Base-by-base conservation (phyloP, 2,888 invertebrate species). In the Tipula lateralis region DNA sequence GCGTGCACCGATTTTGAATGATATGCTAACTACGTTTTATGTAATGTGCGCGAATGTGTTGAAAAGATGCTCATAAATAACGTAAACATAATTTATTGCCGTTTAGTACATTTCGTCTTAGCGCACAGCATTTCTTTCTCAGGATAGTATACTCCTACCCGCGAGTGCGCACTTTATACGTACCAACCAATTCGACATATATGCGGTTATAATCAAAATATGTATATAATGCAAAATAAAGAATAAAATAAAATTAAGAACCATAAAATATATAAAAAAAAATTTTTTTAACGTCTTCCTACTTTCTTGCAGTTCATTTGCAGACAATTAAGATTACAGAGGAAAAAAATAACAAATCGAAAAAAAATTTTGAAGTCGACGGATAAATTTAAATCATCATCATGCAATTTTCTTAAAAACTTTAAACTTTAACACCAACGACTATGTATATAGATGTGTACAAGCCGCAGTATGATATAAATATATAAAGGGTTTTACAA, bases 321-420 rank as follows among this genome's bases (percentile, higher is more conserved):
- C 66, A 66, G 66, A 66, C 66, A 66, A 66, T 66, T 66, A 66
- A 66, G 66, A 66, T 66, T 66, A 12, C 66, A 24, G 66, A 66
- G 24, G 9, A 24, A 66, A 66, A 66, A 19, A 66, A 66, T 24
- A 24, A 19, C 19, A 66, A 7, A n/a, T n/a, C n/a, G n/a, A n/a
- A n/a, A 24, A 66, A 44, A 19, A 24, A 66, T 24, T 1, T 19
- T 66, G 24, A 24, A 66, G 66, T 24, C 2, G 3, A 24, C 2
- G 13, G 7, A 66, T 24, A 66, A 66, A 66, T 66, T 66, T 66
- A 66, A 66, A 24, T 66, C 66, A 66, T 66, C 66, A 66, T 66
- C 66, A 66, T 66, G 66, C 66, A 66, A 66, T 66, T 66, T 66
- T 66, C 24, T 24, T 66, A 66, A 9, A 24, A 66, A 19, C 66